phyloP scores from a whole-genome alignment of 2,797 vertebrate species.

The Notolabrus celidotus region DNA sequence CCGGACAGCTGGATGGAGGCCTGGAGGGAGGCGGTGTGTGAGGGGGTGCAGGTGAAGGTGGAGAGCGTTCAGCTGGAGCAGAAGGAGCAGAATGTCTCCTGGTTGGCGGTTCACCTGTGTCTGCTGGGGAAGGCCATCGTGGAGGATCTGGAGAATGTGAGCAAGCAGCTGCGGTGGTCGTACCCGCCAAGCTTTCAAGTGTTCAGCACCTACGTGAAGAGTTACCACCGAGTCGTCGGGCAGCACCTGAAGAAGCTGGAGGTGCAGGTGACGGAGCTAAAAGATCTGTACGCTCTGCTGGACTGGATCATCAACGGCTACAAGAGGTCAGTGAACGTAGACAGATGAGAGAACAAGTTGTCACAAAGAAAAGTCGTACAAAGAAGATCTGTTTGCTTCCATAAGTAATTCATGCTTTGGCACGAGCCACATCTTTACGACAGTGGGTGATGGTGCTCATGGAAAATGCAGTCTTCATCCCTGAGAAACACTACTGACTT shows the following conservation, averaged over 20 bases:
- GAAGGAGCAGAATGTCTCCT: constrained; percentile 64
- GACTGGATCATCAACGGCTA: constrained; percentile 90
- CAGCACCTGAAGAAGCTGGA: constrained; percentile 85
- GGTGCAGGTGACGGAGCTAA: constrained; percentile 63
- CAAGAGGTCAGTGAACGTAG: constrained; percentile 81
- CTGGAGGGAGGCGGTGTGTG: constrained; percentile 85
- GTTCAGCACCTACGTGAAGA: constrained; percentile 86
- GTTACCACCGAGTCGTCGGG: constrained; percentile 85
- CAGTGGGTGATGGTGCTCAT: too few species aligned
- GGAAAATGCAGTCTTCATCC: too few species aligned
- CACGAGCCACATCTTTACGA: too few species aligned
- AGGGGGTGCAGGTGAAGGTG: constrained; percentile 83
- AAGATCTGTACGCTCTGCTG: constrained; percentile 86
- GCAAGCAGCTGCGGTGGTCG: constrained; percentile 79
- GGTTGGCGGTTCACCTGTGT: constrained; percentile 85
- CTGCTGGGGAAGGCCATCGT: constrained; percentile 83
- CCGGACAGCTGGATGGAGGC: constrained; percentile 84
- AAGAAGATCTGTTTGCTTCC: too few species aligned
- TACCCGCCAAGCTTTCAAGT: constrained; percentile 90
- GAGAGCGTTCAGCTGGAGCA: constrained; percentile 59
- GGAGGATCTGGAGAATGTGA: constrained; percentile 86
- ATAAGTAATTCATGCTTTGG: too few species aligned
- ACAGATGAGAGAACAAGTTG: background rate
- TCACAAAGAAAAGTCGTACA: background rate
- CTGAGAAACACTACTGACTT: too few species aligned